phyloP scores from a whole-genome alignment of 2,888 invertebrate genomes.

The Nymphalis polychloros region DNA sequence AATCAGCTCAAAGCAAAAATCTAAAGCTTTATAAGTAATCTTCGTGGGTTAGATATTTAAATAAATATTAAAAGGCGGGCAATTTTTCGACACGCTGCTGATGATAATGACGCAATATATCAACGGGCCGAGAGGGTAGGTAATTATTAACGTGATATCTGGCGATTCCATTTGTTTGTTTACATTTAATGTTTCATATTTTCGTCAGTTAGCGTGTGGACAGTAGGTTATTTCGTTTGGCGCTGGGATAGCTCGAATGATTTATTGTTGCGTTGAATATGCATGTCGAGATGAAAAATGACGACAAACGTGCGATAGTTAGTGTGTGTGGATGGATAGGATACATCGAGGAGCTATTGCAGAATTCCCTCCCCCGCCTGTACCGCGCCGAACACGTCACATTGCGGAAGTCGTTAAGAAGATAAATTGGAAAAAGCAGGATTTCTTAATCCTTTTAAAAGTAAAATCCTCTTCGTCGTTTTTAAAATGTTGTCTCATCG shows the following conservation, averaged over 20 bases:
- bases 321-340: conserved; percentile 53
- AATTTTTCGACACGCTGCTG: conserved; percentile 74
- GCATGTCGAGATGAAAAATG: conserved; percentile 81
- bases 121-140: conserved; percentile 75
- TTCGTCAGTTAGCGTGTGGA: conserved; percentile 65
- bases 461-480: conserved; percentile 20
- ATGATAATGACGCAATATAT: conserved; percentile 80
- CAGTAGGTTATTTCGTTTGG: conserved; percentile 73
- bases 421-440: conserved; percentile 70
- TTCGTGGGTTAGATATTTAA: conserved; percentile 66
- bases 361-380: conserved; percentile 29
- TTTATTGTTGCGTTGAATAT: conserved; percentile 80
- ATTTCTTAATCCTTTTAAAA: conserved; percentile 67
- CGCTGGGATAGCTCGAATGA: conserved; percentile 70
- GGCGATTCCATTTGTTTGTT: conserved; percentile 73
- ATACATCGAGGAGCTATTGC: conserved; percentile 32
- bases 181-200: conserved; percentile 69
- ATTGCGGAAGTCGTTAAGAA: conserved; percentile 73
- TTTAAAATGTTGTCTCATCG: conserved; percentile 16
- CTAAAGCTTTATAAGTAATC: conserved; percentile 57
- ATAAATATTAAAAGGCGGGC: conserved; percentile 73
- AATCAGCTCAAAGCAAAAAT: conserved; percentile 47
- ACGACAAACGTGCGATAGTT: conserved; percentile 66
- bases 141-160: conserved; percentile 78
- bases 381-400: conserved; percentile 55